These are phyloP conservation scores for Drosophila lacicola DNA, from an alignment of 2,888 invertebrate species.

Conservation along the genomic window DNA sequence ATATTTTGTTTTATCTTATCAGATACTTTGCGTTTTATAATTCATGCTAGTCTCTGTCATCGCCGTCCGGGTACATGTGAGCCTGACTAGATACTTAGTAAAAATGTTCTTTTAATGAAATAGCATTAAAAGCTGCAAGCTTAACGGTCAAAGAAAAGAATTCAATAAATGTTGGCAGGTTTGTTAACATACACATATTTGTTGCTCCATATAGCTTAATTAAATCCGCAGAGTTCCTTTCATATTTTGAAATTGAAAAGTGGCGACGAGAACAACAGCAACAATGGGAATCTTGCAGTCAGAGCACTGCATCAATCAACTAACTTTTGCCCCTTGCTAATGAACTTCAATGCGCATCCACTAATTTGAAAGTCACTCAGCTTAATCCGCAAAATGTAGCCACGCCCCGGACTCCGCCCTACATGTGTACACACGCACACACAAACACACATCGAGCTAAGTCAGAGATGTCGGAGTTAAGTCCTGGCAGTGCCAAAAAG, in stretches of 20 bases:
- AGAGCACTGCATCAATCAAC: constrained; percentile 67
- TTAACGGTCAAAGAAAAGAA: background rate
- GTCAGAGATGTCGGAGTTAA: constrained; percentile 36
- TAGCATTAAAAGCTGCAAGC: background rate
- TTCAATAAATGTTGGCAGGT: background rate
- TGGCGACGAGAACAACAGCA: constrained; percentile 8
- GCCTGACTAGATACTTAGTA: no score
- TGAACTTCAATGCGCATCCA: constrained; percentile 70
- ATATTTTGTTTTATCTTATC: background rate
- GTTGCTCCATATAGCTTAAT: constrained; percentile 1
- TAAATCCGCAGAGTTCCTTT: background rate
- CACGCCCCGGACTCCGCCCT: constrained; percentile 36
- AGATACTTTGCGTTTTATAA: background rate
- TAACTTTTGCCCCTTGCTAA: constrained; percentile 69
- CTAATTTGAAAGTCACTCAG: constrained; percentile 78
- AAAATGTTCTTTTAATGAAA: background rate
- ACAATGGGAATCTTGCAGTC: constrained; percentile 26
- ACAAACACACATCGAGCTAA: constrained; percentile 15
- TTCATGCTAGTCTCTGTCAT: no score
- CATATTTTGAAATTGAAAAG: constrained; percentile 18
- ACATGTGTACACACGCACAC: constrained; percentile 10
- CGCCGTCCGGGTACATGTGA: no score
- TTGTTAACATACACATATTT: background rate
- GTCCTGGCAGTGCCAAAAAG: constrained; percentile 72
- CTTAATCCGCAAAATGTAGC: constrained; percentile 62